Percentiles rank a stretch among this genome's conserved stretches.
These are phyloP conservation scores for Nasonia giraulti DNA, from an alignment of 1,140 invertebrate genomes.

Conservation along the genomic window DNA sequence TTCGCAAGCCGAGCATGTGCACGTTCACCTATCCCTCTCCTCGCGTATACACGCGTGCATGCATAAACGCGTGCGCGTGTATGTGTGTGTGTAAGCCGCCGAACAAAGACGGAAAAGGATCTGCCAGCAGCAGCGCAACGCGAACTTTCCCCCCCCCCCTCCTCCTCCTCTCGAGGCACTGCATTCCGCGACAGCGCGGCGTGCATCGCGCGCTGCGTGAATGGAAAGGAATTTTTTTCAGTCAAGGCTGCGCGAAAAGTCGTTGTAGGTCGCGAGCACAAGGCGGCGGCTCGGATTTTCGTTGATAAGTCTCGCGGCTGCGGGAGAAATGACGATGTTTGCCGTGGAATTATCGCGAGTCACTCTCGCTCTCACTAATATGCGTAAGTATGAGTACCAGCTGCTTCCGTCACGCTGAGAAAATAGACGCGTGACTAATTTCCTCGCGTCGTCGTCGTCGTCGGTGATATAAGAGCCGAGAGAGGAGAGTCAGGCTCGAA, in stretches of 20 bases:
- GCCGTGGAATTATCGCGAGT: neutral
- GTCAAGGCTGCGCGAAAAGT: conserved; percentile 33
- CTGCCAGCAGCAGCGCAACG: conserved; percentile 4
- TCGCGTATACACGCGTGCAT: neutral
- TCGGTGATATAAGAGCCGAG: neutral
- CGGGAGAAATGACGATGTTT: conserved; percentile 31
- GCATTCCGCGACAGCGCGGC: conserved; percentile 47
- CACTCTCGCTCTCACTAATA: too few relatives aligned
- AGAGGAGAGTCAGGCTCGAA: neutral
- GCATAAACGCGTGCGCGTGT: neutral
- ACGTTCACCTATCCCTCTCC: neutral
- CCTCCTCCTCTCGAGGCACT: neutral
- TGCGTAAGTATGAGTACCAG: neutral
- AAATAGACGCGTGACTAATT: conserved; percentile 32
- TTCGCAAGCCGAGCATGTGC: conserved; percentile 2
- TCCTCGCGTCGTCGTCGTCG: too few relatives aligned
- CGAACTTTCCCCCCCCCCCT: conserved; percentile 1
- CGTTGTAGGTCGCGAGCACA: neutral
- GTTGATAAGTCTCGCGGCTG: neutral
- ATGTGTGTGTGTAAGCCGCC: neutral
- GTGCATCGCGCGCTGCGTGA: conserved; percentile 33
- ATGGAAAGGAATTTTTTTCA: conserved; percentile 39
- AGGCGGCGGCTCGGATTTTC: neutral
- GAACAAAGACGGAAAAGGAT: conserved; percentile 48
- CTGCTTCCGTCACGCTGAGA: neutral